A percentile compares a stretch with the other conserved stretches of the same genome.
phyloP scores from a whole-genome alignment of 2,888 invertebrate species.

The Platycheirus albimanus region DNA sequence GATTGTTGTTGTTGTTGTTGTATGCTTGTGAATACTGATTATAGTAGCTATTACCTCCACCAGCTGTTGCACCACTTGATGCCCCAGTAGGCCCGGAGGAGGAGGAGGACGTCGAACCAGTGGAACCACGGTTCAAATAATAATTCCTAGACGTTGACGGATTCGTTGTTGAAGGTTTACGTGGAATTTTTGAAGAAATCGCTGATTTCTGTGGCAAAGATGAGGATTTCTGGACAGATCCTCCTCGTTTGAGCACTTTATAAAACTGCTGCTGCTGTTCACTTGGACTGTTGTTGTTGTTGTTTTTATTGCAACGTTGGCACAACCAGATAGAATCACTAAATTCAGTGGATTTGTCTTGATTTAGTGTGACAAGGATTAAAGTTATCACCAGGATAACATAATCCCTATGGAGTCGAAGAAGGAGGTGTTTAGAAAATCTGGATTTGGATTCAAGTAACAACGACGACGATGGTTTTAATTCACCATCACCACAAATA shows the following conservation, averaged over 20 bases:
- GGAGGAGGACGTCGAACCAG: slow-evolving; percentile 45
- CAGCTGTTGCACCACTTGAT: slow-evolving; percentile 35
- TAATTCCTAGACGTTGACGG: slow-evolving; percentile 65
- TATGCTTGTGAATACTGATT: slow-evolving; percentile 65
- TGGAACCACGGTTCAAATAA: slow-evolving; percentile 54
- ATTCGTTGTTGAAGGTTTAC: slow-evolving; percentile 71
- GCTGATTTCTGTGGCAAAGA: slow-evolving; percentile 34
- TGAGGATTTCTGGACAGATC: slow-evolving; percentile 32
- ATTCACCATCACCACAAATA: slow-evolving; percentile 21
- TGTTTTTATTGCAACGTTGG: slow-evolving; percentile 40
- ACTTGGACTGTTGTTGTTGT: slow-evolving; percentile 37
- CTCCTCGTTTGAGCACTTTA: slow-evolving; percentile 50
- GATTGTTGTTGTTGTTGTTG: slow-evolving; percentile 63
- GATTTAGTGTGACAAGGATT: slow-evolving; percentile 60
- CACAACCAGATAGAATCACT: slow-evolving; percentile 46
- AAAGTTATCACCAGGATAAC: slow-evolving; percentile 61
- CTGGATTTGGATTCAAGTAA: slow-evolving; percentile 24
- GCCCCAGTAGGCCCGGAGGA: slow-evolving; percentile 3
- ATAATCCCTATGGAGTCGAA: slow-evolving; percentile 57
- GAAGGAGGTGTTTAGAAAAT: slow-evolving; percentile 54
- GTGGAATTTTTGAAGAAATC: slow-evolving; percentile 64
- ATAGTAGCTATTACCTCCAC: slow-evolving; percentile 79
- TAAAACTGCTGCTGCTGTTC: slow-evolving; percentile 49
- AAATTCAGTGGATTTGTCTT: slow-evolving; percentile 30
- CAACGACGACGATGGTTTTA: slow-evolving; percentile 18